Evolutionary conservation across 30 jellyfish, hydroid and myxozoan genomes (phyloP).

Genomic region (Hydra vulgaris): DNA sequence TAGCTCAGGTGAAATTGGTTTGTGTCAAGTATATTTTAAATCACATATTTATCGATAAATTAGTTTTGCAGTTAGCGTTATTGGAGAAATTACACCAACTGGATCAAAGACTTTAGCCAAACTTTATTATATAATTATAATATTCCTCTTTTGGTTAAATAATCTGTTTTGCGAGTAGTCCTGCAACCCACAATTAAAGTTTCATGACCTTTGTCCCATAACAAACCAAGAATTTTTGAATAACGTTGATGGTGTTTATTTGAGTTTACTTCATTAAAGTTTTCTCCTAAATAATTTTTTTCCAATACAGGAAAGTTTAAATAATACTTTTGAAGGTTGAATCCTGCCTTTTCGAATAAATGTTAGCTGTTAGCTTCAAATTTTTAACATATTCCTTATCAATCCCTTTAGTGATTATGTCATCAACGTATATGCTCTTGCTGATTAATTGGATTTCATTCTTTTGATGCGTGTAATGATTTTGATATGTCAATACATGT

Average conservation of each 20-base stretch:
- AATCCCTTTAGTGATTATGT: neutral
- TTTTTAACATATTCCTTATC: neutral
- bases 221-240: neutral
- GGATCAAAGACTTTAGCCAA: neutral
- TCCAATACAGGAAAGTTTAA: neutral
- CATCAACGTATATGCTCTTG: constrained; percentile 18
- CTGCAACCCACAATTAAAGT: neutral
- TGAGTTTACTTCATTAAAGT: neutral
- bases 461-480: neutral
- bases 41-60: neutral
- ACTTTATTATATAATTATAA: too few relatives aligned
- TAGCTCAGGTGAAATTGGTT: too few relatives aligned
- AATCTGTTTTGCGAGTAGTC: neutral
- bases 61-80: neutral
- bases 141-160: neutral
- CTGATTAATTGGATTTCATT: neutral
- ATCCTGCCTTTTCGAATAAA: neutral
- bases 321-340: neutral
- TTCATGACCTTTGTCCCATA: neutral
- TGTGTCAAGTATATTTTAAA: too few relatives aligned
- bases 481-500: neutral
- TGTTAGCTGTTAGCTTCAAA: too few relatives aligned
- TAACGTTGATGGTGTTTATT: neutral
- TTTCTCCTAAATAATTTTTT: neutral
- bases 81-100: neutral